These are phyloP conservation scores for Byasa hedistus DNA, from an alignment of 2,888 invertebrate species.

Conservation along the genomic window DNA sequence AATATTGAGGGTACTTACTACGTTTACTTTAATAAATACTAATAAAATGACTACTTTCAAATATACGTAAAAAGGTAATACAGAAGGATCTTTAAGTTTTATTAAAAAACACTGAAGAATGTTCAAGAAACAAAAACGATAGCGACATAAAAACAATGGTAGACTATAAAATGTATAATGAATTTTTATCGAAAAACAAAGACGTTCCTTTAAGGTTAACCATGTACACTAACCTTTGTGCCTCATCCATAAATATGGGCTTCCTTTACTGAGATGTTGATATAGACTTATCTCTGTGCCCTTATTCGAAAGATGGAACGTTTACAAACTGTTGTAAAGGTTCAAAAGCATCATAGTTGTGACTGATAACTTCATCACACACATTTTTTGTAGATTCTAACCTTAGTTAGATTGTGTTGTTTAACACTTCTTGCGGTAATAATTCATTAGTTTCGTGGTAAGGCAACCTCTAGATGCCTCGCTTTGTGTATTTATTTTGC, in stretches of 20 bases:
- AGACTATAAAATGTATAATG: neutral
- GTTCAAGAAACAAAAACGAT: neutral
- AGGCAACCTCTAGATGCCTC: too few relatives aligned
- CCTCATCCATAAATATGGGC: conserved; percentile 30
- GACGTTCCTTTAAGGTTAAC: conserved; percentile 26
- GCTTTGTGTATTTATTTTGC: too few relatives aligned
- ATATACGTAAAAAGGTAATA: too few relatives aligned
- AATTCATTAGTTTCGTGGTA: too few relatives aligned
- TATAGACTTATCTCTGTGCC: conserved; percentile 31
- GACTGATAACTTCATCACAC: conserved; percentile 15
- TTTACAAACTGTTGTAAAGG: conserved; percentile 19
- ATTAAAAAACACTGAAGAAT: neutral
- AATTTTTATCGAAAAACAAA: conserved; percentile 23
- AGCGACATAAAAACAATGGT: neutral
- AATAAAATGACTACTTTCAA: too few relatives aligned
- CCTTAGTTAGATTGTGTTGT: neutral
- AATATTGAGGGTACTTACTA: too few relatives aligned
- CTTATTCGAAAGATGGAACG: conserved; percentile 32
- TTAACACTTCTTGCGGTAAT: neutral
- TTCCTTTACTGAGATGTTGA: conserved; percentile 31
- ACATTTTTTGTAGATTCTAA: neutral
- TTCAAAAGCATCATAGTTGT: conserved; percentile 11
- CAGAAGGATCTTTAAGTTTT: neutral
- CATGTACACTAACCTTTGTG: conserved; percentile 32
- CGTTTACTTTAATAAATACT: too few relatives aligned